phyloP scores from a whole-genome alignment of 2,113 vertebrate species.

The Eublepharis macularius region DNA sequence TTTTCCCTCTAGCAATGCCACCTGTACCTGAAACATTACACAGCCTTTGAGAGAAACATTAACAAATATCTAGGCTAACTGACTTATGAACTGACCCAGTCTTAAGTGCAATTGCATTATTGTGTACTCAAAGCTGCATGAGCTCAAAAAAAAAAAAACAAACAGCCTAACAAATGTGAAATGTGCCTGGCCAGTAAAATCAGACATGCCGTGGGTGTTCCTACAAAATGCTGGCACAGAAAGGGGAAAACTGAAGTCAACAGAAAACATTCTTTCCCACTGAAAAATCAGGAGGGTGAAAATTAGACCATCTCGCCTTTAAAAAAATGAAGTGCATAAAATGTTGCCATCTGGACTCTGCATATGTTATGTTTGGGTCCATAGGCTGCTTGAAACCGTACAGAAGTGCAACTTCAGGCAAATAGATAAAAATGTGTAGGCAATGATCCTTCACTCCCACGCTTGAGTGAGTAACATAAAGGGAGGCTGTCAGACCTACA shows the following conservation, averaged over 20 bases:
- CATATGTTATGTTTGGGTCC: slow-evolving; percentile 11
- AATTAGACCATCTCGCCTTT: not conserved
- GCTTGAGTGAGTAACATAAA: not conserved
- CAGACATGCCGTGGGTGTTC: not conserved
- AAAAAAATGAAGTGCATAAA: not conserved
- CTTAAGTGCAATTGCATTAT: not conserved
- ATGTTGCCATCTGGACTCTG: not conserved
- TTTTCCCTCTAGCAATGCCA: not conserved
- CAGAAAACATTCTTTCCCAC: not conserved
- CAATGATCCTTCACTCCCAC: slow-evolving; percentile 2
- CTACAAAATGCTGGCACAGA: not conserved
- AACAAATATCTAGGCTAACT: not conserved
- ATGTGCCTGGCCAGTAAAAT: not conserved
- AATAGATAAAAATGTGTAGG: not conserved
- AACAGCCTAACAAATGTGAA: not conserved
- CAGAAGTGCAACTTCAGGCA: not conserved
- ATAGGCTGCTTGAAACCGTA: not conserved
- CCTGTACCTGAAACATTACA: not conserved
- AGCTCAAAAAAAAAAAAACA: not conserved
- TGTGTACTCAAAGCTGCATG: not conserved
- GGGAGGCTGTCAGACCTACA: slow-evolving; percentile 5
- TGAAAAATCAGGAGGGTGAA: not conserved
- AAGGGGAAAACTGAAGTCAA: not conserved
- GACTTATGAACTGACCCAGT: not conserved
- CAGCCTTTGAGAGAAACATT: not conserved